Base-by-base conservation (phyloP, 2,888 invertebrate species). In the Holacanthella duospinosa region DNA sequence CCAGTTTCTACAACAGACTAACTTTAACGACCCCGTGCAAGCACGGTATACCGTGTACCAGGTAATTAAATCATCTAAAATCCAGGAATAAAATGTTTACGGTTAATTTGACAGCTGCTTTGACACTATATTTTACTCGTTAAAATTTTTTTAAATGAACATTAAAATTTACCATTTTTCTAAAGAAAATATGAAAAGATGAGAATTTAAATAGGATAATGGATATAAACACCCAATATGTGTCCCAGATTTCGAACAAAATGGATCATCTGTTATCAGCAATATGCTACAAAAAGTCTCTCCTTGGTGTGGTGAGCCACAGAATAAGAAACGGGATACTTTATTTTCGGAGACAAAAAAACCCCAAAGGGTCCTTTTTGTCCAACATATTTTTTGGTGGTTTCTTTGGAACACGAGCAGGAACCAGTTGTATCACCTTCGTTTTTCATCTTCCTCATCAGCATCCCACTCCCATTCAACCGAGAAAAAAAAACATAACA, bases 381-480 rank as follows among this genome's bases (percentile, higher is more conserved):
- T 48, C 21, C 12, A 21, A 48, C 48, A 48, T 48, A 21, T 21
- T 48, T 48, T 48, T 21, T 21, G 6, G 48, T 48, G 48, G 48
- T 48, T 48, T 21, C 19, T 48, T 48, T 48, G 12, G 48, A 21
- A 21, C 21, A 21, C 19, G 48, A 48, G 48, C 16, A 48, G 48
- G 48, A 48, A 48, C 48, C 48, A 48, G 19, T 48, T 48, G 19
- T 48, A 48, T 21, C 48, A 48, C 48, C 48, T 48, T 48, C 48
- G n/a, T n/a, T 48, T n/a, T 48, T 48, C 48, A 48, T 48, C 48
- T 48, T 48, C 48, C 48, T n/a, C n/a, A n/a, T n/a, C n/a, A n/a
- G n/a, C n/a, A 16, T 9, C 36, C 36, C 6, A 36, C 9, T 48
- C 21, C 48, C 48, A 48, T 48, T 48, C 19, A 48, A 48, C 48